Evolutionary conservation across 2,113 vertebrate species (phyloP), one percentile per base, ranked within the genome.

Genomic region (Pelobates fuscus): DNA sequence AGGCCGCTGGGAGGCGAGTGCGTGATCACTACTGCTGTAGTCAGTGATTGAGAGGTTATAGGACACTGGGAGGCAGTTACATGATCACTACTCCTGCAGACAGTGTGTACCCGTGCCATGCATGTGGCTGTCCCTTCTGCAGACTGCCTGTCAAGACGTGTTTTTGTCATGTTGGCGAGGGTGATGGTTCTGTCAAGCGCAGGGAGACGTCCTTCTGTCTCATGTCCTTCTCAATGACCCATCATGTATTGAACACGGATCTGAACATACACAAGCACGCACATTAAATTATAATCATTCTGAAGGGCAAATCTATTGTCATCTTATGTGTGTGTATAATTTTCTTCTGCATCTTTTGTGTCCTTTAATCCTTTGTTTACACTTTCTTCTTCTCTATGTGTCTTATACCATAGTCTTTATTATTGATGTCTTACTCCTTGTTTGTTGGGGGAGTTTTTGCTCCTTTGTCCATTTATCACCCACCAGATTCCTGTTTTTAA

Each of bases 211-310:
- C 1, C 55, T 11, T 88, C 86, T 88, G 87, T 71, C 81, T 76
- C 68, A 84, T 82, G 82, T 89, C 88, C 67, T 43, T 82, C 85
- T 76, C 32, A 67, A 83, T 87, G 83, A 85, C 77, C 80, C 18
- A 87, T 87, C 86, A 87, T 81, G 83, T 82, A 79, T 76, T 29
- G 88, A 61, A 87, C 3, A 6, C 82, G 82, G 82, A 87, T 86
- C 79, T 29, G 67, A 87, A 81, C 0, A 71, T 83, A 85, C 86
- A 88, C 80, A 2, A 61, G 79, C 85, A 85, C n/a, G 78, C 77
- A 41, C 82, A 84, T 80, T 86, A 41, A 55, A 64, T 54, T 44
- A 25, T 64, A 20, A 14, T 64, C 60, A 55, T 64, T 54, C n/a
- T 37, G 6, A 3, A 37, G 25, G 43, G 27, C 29, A 29, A 14